Evolutionary conservation across 2,113 vertebrate genomes (phyloP).

Genomic region (Aptenodytes forsteri): DNA sequence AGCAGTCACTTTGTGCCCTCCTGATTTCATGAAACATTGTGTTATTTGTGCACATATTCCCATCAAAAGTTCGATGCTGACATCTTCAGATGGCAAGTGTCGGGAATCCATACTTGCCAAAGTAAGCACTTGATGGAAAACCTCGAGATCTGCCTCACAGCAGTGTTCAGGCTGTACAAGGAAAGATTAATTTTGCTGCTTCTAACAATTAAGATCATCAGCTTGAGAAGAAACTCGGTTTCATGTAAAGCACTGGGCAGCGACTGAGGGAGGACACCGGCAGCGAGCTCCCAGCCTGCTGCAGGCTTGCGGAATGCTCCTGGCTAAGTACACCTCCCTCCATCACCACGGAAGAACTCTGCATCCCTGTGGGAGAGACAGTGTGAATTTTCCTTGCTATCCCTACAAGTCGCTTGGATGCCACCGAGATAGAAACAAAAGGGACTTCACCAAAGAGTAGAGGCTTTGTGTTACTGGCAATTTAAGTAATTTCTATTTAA

Average conservation of each 20-base stretch:
- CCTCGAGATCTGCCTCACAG: background rate
- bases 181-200: background rate
- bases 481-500: background rate
- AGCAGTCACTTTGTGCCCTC: background rate
- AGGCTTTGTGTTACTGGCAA: background rate
- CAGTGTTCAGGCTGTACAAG: background rate
- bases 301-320: background rate
- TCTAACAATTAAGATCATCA: background rate
- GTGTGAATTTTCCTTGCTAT: background rate
- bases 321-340: background rate
- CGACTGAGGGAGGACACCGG: background rate
- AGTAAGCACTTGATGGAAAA: background rate
- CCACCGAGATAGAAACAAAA: background rate
- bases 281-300: background rate
- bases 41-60: background rate
- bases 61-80: background rate
- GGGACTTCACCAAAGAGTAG: fast-evolving
- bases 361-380: background rate
- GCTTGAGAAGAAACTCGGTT: background rate
- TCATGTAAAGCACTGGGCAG: background rate
- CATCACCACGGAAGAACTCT: background rate
- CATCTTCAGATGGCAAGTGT: background rate
- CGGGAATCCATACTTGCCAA: background rate
- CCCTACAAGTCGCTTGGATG: background rate
- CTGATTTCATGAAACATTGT: background rate